Evolutionary conservation across 2,888 invertebrate genomes (phyloP), one percentile per base, ranked within the genome.

Genomic region (Drosophila silvestris): DNA sequence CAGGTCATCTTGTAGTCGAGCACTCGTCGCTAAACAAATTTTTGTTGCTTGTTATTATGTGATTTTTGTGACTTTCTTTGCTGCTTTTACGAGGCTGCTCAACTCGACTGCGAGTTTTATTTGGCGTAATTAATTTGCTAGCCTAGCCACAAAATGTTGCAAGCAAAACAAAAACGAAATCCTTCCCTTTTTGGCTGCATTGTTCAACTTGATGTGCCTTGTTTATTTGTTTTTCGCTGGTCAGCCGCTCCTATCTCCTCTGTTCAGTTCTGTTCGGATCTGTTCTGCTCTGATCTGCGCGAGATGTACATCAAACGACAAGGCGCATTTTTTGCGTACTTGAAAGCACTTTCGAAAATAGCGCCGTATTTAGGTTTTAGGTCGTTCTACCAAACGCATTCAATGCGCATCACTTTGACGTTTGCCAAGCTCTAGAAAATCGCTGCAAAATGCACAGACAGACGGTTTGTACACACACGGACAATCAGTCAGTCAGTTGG

Each of bases 321-420:
- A 80, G 80, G 60, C 81, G 79, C 73, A 81, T 81, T 81, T 79
- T 81, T 79, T 68, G 79, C 81, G 81, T 81, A 79, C 81, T 81
- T 81, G 82, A 81, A 81, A 79, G 81, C 72, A 81, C 80, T 80
- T 79, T 78, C 79, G 80, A 82, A 85, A 85, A 85, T 85, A 85
- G 79, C 82, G 81, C 85, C 81, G 86, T 86, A 85, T 86, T 86
- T 86, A 86, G 86, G 86, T 86, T 86, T 86, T 86, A 83, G 86
- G 86, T 85, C 85, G 85, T 78, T 79, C 74, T 80, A 68, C 70
- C 75, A 77, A 78, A 80, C 72, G 79, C 83, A 85, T 85, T 85
- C 85, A 85, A 79, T 73, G 81, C 85, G 77, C 76, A 83, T 77
- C 84, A 85, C 85, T 79, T 84, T 85, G 84, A 85, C 84, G 83